A percentile compares a stretch with the other conserved stretches of the same genome.
These are phyloP conservation scores for Cremastinae sp. DNA, from an alignment of 2,888 invertebrate genomes.

Conservation along the genomic window DNA sequence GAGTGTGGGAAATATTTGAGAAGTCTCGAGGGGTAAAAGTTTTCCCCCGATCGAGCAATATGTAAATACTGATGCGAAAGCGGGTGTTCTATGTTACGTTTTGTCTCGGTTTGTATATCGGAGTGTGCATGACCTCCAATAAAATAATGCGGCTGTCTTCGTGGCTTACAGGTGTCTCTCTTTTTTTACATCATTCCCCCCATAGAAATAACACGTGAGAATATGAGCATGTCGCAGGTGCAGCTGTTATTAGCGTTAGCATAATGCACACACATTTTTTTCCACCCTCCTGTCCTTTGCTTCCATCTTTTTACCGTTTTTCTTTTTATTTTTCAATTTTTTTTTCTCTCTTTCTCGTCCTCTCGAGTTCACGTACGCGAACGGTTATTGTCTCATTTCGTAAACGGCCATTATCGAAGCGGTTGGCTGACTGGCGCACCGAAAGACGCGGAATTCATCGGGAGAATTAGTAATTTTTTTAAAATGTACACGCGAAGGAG, in stretches of 20 bases:
- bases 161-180: slow-evolving; percentile 75
- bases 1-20: slow-evolving; percentile 57
- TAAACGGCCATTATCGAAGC: slow-evolving; percentile 68
- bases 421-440: slow-evolving; percentile 49
- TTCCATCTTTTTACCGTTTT: slow-evolving; percentile 26
- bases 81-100: slow-evolving; percentile 13
- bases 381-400: slow-evolving; percentile 69
- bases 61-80: slow-evolving; percentile 8
- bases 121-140: slow-evolving; percentile 18
- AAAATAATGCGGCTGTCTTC: neutral
- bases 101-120: slow-evolving; percentile 29
- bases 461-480: slow-evolving; percentile 31
- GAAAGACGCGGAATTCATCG: slow-evolving; percentile 16
- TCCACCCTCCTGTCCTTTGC: slow-evolving; percentile 14
- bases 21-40: slow-evolving; percentile 42
- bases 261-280: slow-evolving; percentile 22
- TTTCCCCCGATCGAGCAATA: slow-evolving; percentile 31
- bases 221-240: slow-evolving; percentile 76
- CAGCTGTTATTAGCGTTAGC: slow-evolving; percentile 61
- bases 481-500: slow-evolving; percentile 10
- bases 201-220: slow-evolving; percentile 73
- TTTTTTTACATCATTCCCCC: slow-evolving; percentile 39
- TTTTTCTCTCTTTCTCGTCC: slow-evolving; percentile 26
- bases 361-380: slow-evolving; percentile 6
- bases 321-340: slow-evolving; percentile 7